These are phyloP conservation scores for Suricata suricatta DNA, from an alignment of 2,113 vertebrate genomes.

Conservation along the genomic window DNA sequence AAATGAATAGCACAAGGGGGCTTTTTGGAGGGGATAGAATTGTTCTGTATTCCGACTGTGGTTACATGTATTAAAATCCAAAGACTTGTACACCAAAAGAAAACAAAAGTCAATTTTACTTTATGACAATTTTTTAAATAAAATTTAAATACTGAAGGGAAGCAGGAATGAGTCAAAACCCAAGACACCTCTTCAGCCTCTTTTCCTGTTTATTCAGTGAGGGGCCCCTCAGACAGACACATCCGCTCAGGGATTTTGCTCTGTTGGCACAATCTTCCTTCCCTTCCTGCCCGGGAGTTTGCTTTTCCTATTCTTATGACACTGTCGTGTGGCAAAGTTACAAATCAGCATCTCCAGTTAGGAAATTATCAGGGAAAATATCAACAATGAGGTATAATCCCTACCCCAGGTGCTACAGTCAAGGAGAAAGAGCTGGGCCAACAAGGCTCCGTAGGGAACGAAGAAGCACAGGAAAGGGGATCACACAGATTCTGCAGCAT, in stretches of 20 bases:
- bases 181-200: not conserved
- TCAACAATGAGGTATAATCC: not conserved
- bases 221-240: slow-evolving; percentile 10
- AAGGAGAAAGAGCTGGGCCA: not conserved
- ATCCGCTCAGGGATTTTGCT: not conserved
- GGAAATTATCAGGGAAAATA: not conserved
- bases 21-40: not conserved
- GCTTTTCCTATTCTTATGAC: slow-evolving; percentile 11
- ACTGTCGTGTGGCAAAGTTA: not conserved
- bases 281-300: not conserved
- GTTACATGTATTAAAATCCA: not conserved
- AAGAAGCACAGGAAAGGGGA: not conserved
- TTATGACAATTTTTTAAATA: not conserved
- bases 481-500: accelerated
- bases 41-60: not conserved
- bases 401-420: not conserved
- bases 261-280: not conserved
- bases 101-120: not conserved
- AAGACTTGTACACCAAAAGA: not conserved
- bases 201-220: slow-evolving; percentile 46
- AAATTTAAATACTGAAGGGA: slow-evolving; percentile 9
- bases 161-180: slow-evolving; percentile 23
- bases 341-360: not conserved
- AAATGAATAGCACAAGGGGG: accelerated
- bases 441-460: not conserved